Evolutionary conservation across 2,888 invertebrate species (phyloP).

Genomic region (Drosophila melanosoma): DNA sequence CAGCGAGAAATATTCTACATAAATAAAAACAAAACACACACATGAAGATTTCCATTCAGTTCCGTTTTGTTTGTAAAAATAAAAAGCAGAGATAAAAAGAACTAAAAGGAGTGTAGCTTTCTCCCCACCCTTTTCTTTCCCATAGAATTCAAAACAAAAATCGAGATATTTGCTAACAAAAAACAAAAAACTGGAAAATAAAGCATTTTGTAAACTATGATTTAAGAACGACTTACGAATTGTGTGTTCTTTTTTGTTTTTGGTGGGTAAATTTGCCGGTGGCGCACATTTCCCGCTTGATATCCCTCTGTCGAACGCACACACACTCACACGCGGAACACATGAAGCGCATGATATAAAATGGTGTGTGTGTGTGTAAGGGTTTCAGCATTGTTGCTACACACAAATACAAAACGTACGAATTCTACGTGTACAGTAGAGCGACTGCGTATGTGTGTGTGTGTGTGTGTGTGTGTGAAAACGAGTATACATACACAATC

Average conservation of each 20-base stretch:
- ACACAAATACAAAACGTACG: conserved; percentile 13
- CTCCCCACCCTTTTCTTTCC: neutral
- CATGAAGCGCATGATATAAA: conserved; percentile 22
- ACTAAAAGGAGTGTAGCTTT: conserved; percentile 3
- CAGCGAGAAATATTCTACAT: conserved; percentile 52
- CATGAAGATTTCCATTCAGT: conserved; percentile 22
- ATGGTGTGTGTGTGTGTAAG: conserved; percentile 19
- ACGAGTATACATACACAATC: conserved; percentile 68
- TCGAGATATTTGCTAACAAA: conserved; percentile 43
- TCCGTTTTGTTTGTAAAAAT: conserved; percentile 34
- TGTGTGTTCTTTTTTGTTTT: conserved; percentile 3
- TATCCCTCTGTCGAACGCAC: conserved; percentile 35
- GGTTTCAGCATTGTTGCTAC: conserved; percentile 40
- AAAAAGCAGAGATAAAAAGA: conserved; percentile 20
- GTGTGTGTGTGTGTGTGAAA: conserved; percentile 39
- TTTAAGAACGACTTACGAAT: conserved; percentile 35
- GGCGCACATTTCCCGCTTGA: conserved; percentile 68
- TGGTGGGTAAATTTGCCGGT: conserved; percentile 41
- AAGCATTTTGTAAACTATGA: conserved; percentile 73
- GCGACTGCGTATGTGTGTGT: conserved; percentile 26
- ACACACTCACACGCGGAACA: conserved; percentile 13
- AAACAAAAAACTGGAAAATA: conserved; percentile 55
- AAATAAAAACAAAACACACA: conserved; percentile 32
- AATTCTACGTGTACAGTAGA: conserved; percentile 36
- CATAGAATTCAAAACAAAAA: conserved; percentile 38